A percentile compares a stretch with the other conserved stretches of the same genome.
Conservation (phyloP, 2,888 invertebrate genomes). For the Ornithoptera priamus region DNA sequence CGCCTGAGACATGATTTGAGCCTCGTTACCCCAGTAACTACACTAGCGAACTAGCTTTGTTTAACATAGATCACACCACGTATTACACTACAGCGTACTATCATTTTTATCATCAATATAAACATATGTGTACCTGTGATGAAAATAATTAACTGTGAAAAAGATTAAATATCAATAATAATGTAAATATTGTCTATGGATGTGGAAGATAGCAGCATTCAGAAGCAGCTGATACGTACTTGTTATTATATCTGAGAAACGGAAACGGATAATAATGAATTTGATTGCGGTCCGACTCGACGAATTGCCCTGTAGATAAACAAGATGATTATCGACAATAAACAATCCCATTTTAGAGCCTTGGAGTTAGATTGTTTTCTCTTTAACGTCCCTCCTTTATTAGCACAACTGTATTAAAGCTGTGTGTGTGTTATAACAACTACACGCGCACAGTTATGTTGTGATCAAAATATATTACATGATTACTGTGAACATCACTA, state of each 20-base stretch:
- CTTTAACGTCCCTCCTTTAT: constrained; percentile 7
- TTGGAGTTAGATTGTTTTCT: constrained; percentile 2
- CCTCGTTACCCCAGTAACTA: no score
- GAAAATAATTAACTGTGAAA: no score
- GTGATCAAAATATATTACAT: no score
- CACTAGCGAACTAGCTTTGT: no score
- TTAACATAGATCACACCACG: no score
- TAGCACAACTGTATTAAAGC: not conserved
- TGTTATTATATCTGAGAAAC: constrained; percentile 34
- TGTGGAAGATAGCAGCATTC: not conserved
- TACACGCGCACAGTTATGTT: not conserved
- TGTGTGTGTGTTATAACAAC: not conserved
- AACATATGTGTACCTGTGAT: no score
- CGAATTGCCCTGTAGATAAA: constrained; percentile 17
- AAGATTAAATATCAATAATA: no score
- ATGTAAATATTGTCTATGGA: no score
- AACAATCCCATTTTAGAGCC: constrained; percentile 12
- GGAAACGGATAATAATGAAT: constrained; percentile 41
- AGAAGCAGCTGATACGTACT: constrained; percentile 1
- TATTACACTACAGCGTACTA: no score
- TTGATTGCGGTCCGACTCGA: constrained; percentile 37
- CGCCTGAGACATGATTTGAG: no score
- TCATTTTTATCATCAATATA: no score
- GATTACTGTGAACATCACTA: not conserved
- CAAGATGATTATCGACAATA: constrained; percentile 22